Percentiles rank a stretch among this genome's conserved stretches.
Evolutionary conservation across 35 echinoderm and acorn worm genomes (phyloP).

Genomic region (Amphiura filiformis): DNA sequence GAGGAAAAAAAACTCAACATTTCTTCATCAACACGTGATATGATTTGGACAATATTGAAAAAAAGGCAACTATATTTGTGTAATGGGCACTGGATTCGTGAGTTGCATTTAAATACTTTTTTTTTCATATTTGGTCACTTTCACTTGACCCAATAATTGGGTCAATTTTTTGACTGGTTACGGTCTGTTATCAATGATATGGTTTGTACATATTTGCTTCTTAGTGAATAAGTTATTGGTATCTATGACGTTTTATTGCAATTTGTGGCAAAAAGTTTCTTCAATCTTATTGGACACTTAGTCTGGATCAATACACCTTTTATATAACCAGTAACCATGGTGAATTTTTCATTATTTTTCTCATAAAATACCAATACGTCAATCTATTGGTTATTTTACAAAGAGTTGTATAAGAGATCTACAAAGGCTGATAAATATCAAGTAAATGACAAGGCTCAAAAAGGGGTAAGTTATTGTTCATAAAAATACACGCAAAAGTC

Average conservation of each 20-base stretch:
- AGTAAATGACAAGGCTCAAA: constrained; percentile 9
- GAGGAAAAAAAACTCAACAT: neutral
- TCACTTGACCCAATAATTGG: neutral
- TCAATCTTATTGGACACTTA: neutral
- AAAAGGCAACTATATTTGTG: neutral
- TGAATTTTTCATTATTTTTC: neutral
- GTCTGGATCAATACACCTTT: neutral
- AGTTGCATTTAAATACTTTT: neutral
- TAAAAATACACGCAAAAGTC: constrained; percentile 10
- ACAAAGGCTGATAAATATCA: neutral
- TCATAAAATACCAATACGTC: neutral
- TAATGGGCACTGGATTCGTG: neutral
- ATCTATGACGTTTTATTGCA: neutral
- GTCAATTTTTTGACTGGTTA: neutral
- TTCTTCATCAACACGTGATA: neutral
- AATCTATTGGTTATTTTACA: neutral
- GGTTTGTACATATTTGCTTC: too few relatives aligned
- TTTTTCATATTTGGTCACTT: neutral
- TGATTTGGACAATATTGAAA: neutral
- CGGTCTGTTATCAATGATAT: neutral
- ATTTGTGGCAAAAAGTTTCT: neutral
- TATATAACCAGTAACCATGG: neutral
- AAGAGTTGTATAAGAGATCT: neutral
- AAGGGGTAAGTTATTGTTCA: neutral
- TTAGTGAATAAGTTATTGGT: too few relatives aligned